Conservation (phyloP, 1,140 invertebrate genomes). For the Heliothis subflexa region DNA sequence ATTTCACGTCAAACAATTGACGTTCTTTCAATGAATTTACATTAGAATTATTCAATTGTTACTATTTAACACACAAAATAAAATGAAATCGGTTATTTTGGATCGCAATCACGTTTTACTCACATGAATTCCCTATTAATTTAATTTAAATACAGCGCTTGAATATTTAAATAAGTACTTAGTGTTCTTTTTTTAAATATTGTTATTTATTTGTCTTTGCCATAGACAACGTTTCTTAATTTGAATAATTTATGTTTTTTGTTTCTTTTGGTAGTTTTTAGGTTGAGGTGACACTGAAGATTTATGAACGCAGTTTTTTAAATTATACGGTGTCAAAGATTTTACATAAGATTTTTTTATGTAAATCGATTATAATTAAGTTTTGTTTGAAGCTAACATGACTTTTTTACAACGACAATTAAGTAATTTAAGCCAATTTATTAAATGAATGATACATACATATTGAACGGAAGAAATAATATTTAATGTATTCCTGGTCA, state of each 20-base stretch:
- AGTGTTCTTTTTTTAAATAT: not conserved
- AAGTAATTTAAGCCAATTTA: too few species aligned
- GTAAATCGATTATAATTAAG: not conserved
- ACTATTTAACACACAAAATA: constrained; percentile 5
- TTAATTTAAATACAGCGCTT: not conserved
- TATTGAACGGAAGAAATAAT: not conserved
- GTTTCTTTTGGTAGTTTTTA: not conserved
- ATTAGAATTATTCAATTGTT: constrained; percentile 8
- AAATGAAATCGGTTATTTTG: not conserved
- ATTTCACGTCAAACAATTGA: constrained; percentile 31
- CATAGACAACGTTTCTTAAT: not conserved
- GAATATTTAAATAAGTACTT: constrained; percentile 10
- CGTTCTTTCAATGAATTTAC: not conserved
- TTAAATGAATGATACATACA: not conserved
- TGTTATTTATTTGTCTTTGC: not conserved
- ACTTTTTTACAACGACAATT: too few species aligned
- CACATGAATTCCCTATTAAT: constrained; percentile 22
- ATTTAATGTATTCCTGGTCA: too few species aligned
- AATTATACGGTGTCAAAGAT: not conserved
- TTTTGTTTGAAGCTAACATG: too few species aligned
- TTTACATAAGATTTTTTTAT: not conserved
- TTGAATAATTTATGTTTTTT: constrained; percentile 18
- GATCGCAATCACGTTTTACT: constrained; percentile 8
- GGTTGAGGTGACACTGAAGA: not conserved
- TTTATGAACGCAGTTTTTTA: constrained; percentile 3